These are phyloP conservation scores for Myanophis thanlyinensis DNA, from an alignment of 2,113 vertebrate genomes.

Conservation along the genomic window DNA sequence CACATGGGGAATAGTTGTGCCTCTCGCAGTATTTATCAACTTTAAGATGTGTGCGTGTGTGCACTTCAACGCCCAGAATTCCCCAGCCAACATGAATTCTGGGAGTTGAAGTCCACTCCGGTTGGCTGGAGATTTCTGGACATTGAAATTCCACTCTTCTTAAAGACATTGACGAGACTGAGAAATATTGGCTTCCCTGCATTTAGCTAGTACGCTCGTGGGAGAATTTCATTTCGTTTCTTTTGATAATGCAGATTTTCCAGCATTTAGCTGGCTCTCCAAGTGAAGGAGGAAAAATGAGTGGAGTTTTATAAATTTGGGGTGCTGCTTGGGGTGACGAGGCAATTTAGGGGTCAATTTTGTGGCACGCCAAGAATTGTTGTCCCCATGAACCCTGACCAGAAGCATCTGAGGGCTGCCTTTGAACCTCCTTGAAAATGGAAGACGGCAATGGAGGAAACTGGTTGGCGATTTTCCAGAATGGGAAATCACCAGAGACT, in stretches of 20 bases:
- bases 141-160: not conserved
- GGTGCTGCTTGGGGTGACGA: too few species aligned
- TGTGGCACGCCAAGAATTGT: not conserved
- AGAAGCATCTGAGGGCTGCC: not conserved
- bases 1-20: not conserved
- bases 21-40: not conserved
- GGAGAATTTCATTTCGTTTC: fast-evolving
- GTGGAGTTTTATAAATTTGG: not conserved
- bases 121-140: not conserved
- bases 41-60: not conserved
- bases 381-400: not conserved
- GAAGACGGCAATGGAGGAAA: not conserved
- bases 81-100: not conserved
- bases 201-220: not conserved
- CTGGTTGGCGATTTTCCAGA: not conserved
- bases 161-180: not conserved
- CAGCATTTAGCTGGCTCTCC: not conserved
- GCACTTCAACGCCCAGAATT: not conserved
- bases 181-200: not conserved
- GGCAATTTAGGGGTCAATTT: not conserved
- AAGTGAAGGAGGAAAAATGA: too few species aligned
- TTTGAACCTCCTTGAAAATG: not conserved
- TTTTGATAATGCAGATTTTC: not conserved
- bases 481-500: not conserved
- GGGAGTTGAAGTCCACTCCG: not conserved